These are phyloP conservation scores for Squalus acanthias DNA, from an alignment of 2,797 vertebrate genomes.

Conservation along the genomic window DNA sequence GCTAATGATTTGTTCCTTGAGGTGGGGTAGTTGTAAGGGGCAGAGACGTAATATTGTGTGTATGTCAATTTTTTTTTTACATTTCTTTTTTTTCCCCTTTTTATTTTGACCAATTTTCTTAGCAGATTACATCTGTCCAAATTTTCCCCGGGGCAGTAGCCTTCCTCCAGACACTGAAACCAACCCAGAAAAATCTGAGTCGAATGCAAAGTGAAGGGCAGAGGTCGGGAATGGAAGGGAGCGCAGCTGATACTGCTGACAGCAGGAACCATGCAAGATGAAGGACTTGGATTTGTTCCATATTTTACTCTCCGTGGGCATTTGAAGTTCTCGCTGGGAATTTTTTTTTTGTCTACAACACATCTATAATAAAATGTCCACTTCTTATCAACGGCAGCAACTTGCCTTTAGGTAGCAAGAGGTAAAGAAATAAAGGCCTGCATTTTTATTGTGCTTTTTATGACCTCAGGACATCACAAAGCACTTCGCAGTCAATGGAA, in stretches of 20 bases:
- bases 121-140: not conserved
- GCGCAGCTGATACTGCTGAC: not conserved
- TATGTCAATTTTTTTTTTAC: not conserved
- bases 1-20: not conserved
- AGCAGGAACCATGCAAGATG: not conserved
- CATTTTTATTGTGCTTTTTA: not conserved
- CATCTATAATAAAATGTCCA: not conserved
- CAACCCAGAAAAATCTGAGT: not conserved
- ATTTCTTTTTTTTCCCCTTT: not conserved
- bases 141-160: not conserved
- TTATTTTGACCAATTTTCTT: not conserved
- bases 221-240: not conserved
- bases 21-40: too few relatives aligned
- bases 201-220: too few relatives aligned
- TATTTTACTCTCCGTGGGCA: not conserved
- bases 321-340: not conserved
- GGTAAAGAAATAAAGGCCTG: not conserved
- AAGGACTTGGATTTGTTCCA: not conserved
- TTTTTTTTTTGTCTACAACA: not conserved
- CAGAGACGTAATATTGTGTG: not conserved
- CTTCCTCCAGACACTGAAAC: not conserved
- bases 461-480: not conserved
- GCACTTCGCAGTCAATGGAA: not conserved
- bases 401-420: not conserved
- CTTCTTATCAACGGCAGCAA: not conserved